Conservation (phyloP, 2,113 vertebrate genomes). For the Melanocharis versteri region DNA sequence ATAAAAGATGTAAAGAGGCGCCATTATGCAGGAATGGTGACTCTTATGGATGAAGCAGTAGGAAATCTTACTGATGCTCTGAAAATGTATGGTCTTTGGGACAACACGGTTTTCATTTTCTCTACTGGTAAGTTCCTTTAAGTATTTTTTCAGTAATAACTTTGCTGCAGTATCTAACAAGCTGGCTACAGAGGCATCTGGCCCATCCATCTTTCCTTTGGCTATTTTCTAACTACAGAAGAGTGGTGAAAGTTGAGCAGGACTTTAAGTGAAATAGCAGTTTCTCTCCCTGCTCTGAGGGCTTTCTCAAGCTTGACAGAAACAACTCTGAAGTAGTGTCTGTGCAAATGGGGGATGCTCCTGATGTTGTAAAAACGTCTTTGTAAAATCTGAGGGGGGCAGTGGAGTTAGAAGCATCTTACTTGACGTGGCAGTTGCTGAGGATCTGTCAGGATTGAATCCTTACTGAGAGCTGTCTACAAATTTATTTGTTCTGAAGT, state of each 20-base stretch:
- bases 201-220: background rate
- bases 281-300: background rate
- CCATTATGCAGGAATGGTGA: constrained; percentile 89
- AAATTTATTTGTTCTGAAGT: background rate
- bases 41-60: constrained; percentile 92
- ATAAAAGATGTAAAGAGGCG: constrained; percentile 81
- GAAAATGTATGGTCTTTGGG: constrained; percentile 81
- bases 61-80: constrained; percentile 88
- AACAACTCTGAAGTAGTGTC: background rate
- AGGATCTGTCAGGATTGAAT: background rate
- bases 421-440: background rate
- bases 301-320: background rate
- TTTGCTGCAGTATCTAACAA: background rate
- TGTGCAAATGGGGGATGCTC: background rate
- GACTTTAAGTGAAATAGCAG: background rate
- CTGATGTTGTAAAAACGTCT: background rate
- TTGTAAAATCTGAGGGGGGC: background rate
- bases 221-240: background rate
- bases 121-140: constrained; percentile 84
- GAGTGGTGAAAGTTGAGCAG: background rate
- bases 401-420: background rate
- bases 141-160: background rate
- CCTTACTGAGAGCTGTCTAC: background rate
- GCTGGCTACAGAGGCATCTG: background rate
- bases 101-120: constrained; percentile 90